These are phyloP conservation scores for Lymantria dispar DNA, from an alignment of 2,888 invertebrate genomes.

Conservation along the genomic window DNA sequence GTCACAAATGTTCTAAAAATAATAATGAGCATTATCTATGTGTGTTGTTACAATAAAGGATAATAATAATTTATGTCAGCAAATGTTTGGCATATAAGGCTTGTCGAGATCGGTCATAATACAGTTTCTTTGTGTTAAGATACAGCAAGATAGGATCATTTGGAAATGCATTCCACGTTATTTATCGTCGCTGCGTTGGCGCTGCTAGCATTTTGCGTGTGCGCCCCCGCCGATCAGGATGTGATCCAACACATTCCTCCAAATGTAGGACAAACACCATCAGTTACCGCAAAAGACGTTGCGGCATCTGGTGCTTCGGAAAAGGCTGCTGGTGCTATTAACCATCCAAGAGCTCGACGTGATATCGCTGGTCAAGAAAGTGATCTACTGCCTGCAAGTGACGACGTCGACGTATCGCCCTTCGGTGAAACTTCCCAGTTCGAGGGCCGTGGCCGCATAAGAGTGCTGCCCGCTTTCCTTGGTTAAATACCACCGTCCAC, in stretches of 20 bases:
- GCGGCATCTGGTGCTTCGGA: slow-evolving; percentile 72
- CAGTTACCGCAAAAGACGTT: slow-evolving; percentile 68
- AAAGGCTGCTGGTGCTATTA: slow-evolving; percentile 62
- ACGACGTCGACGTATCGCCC: slow-evolving; percentile 59
- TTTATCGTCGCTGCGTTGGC: slow-evolving; percentile 71
- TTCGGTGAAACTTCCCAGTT: slow-evolving; percentile 60
- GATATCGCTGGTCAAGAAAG: slow-evolving; percentile 62
- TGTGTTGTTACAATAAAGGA: slow-evolving; percentile 57
- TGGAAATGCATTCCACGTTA: slow-evolving; percentile 69
- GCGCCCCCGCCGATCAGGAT: slow-evolving; percentile 61
- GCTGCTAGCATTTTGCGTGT: slow-evolving; percentile 65
- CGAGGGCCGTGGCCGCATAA: slow-evolving; percentile 62
- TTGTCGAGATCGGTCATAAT: slow-evolving; percentile 12
- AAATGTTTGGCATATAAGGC: slow-evolving; percentile 53
- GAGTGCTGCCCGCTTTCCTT: slow-evolving; percentile 69
- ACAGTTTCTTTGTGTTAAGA: slow-evolving; percentile 42
- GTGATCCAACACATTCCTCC: slow-evolving; percentile 71
- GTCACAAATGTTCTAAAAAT: slow-evolving; percentile 58
- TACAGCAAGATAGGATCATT: slow-evolving; percentile 69
- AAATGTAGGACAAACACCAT: slow-evolving; percentile 70
- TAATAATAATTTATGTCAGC: slow-evolving; percentile 61
- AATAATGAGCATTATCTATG: slow-evolving; percentile 52
- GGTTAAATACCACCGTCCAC: slow-evolving; percentile 42
- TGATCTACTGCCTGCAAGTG: slow-evolving; percentile 60
- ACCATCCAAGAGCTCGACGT: slow-evolving; percentile 51